These are phyloP conservation scores for Lophotriccus pileatus DNA, from an alignment of 2,797 vertebrate genomes.

Conservation along the genomic window DNA sequence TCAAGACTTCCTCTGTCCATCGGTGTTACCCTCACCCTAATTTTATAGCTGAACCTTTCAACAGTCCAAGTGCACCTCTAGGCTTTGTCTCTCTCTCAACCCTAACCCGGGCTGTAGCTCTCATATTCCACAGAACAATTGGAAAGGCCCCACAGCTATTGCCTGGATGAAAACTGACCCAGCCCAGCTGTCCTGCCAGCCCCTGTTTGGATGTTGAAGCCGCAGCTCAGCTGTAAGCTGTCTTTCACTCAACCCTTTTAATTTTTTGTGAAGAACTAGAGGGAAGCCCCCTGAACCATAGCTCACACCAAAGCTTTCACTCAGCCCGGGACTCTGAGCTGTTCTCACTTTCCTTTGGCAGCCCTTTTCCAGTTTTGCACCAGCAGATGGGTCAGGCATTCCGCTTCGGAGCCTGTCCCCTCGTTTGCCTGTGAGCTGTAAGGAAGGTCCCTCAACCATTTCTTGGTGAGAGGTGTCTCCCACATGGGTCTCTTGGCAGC, in stretches of 20 bases:
- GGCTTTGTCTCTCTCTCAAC: background rate
- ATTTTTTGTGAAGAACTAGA: background rate
- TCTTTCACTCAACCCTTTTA: background rate
- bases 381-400: background rate
- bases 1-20: background rate
- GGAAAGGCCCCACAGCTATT: background rate
- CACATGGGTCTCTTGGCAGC: background rate
- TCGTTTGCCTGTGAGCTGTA: background rate
- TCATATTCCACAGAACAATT: background rate
- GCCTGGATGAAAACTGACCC: background rate
- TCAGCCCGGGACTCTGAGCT: background rate
- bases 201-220: background rate
- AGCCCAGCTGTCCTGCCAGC: background rate
- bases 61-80: background rate
- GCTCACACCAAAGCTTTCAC: background rate
- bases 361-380: background rate
- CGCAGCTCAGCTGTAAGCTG: background rate
- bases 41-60: background rate
- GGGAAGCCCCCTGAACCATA: background rate
- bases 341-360: background rate
- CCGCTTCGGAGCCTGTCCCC: rapidly evolving
- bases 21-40: background rate
- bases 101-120: background rate
- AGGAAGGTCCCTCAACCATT: background rate
- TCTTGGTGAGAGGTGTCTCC: background rate